These are phyloP conservation scores for Hydractinia symbiolongicarpus DNA, from an alignment of 30 jellyfish, hydroid and myxozoan genomes.

Conservation along the genomic window DNA sequence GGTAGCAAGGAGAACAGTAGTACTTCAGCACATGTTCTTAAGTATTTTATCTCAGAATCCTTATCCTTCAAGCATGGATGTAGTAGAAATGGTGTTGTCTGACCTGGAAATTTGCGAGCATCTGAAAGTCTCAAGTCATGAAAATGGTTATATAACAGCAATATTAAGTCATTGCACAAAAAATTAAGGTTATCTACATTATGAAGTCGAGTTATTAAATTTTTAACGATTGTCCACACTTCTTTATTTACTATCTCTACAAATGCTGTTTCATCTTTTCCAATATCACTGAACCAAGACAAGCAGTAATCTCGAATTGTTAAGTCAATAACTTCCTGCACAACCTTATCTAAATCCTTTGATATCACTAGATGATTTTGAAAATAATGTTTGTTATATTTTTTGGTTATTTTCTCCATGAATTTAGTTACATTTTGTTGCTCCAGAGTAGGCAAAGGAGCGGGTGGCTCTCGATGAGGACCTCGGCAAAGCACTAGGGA, in stretches of 20 bases:
- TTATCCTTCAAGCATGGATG: conserved; percentile 90
- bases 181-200: conserved; percentile 84
- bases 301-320: conserved; percentile 81
- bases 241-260: conserved; percentile 92
- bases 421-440: conserved; percentile 54
- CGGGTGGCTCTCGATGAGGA: conserved; percentile 85
- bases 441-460: conserved; percentile 65
- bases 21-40: conserved; percentile 80
- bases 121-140: conserved; percentile 89
- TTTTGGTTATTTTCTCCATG: conserved; percentile 60
- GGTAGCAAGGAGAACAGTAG: conserved; percentile 81
- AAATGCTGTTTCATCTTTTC: conserved; percentile 96
- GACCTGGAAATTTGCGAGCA: conserved; percentile 81
- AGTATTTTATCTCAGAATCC: conserved; percentile 53
- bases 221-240: conserved; percentile 81
- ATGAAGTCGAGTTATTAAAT: conserved; percentile 56
- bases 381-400: conserved; percentile 73
- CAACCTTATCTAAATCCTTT: conserved; percentile 68
- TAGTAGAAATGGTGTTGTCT: conserved; percentile 77
- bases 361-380: conserved; percentile 62
- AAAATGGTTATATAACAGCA: conserved; percentile 62
- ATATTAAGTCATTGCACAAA: conserved; percentile 73
- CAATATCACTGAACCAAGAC: conserved; percentile 92
- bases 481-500: conserved; percentile 87
- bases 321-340: conserved; percentile 85